A percentile compares a stretch with the other conserved stretches of the same genome.
Evolutionary conservation across 2,888 invertebrate genomes (phyloP).

Genomic region (Epinotia bilunana): DNA sequence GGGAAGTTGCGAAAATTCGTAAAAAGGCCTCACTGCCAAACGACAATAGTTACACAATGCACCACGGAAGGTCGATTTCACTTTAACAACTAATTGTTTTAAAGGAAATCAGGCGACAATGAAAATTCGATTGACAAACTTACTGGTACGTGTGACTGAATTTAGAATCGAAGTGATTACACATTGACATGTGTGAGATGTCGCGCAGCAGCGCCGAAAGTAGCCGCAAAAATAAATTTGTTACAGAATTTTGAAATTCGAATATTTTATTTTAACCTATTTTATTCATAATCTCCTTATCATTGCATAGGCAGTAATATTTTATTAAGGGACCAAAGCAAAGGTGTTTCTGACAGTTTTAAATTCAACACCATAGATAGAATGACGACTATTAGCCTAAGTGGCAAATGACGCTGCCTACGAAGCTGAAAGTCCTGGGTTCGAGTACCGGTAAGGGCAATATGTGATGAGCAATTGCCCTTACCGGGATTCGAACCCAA

Average conservation of each 20-base stretch:
- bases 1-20: constrained; percentile 71
- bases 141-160: constrained; percentile 14
- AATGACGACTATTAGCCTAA: no score
- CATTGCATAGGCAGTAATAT: no score
- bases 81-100: constrained; percentile 58
- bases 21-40: constrained; percentile 57
- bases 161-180: background rate
- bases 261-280: background rate
- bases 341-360: no score
- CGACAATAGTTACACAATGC: constrained; percentile 39
- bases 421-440: no score
- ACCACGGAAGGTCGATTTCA: constrained; percentile 73
- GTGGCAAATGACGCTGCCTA: no score
- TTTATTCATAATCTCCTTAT: background rate
- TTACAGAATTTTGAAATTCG: constrained; percentile 5
- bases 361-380: no score
- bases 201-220: background rate
- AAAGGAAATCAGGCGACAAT: constrained; percentile 39
- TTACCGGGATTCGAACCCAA: no score
- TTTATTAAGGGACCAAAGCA: no score
- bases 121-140: constrained; percentile 37
- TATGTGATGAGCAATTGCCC: no score
- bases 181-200: background rate
- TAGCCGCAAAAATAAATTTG: constrained; percentile 2
- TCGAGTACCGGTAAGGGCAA: no score